phyloP scores from a whole-genome alignment of 2,888 invertebrate species.

The Diarsia brunnea region DNA sequence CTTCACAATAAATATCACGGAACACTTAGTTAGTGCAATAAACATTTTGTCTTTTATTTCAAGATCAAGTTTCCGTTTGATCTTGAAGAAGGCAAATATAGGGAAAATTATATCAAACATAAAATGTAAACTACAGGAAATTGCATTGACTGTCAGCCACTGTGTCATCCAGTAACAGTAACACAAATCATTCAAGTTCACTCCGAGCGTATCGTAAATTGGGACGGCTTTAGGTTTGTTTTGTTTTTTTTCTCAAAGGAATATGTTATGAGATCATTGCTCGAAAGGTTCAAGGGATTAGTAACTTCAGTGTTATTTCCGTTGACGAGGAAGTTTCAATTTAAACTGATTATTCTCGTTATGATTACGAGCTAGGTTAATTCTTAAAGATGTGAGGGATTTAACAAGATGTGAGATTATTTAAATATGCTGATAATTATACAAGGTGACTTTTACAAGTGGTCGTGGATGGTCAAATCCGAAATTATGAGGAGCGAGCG shows the following conservation, averaged over 20 bases:
- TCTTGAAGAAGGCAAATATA: constrained; percentile 30
- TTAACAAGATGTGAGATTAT: not conserved
- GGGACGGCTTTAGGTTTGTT: constrained; percentile 34
- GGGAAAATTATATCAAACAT: constrained; percentile 41
- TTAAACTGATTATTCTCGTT: constrained; percentile 35
- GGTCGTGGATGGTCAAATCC: too few relatives aligned
- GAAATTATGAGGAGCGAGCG: too few relatives aligned
- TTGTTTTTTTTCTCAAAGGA: constrained; percentile 47
- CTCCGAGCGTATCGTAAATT: constrained; percentile 38
- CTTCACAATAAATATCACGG: not conserved
- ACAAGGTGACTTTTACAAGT: too few relatives aligned
- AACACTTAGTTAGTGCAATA: not conserved
- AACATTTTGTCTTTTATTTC: constrained; percentile 14
- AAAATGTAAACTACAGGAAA: constrained; percentile 53
- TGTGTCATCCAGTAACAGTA: constrained; percentile 23
- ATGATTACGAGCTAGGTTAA: not conserved
- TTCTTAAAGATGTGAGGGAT: constrained; percentile 14
- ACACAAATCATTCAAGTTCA: constrained; percentile 54
- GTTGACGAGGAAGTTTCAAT: constrained; percentile 62
- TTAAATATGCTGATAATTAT: not conserved
- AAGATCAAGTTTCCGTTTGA: constrained; percentile 23
- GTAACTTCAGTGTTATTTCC: constrained; percentile 60
- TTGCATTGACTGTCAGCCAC: constrained; percentile 25
- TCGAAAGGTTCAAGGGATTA: constrained; percentile 63
- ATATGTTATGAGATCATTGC: constrained; percentile 63